Conservation (phyloP, 2,888 invertebrate species). For the Hypomecis punctinalis region DNA sequence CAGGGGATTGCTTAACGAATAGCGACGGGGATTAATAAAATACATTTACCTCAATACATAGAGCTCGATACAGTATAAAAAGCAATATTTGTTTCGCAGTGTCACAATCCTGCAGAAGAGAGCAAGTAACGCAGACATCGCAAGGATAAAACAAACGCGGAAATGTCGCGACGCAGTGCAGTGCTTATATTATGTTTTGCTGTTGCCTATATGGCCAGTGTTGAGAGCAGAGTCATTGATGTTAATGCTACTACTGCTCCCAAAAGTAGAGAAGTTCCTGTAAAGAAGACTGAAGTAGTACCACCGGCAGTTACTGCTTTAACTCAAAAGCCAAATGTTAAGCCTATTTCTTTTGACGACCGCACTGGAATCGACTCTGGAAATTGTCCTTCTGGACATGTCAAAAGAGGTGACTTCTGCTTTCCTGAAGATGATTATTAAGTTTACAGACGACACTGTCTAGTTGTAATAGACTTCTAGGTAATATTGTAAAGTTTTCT, state of each 20-base stretch:
- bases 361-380: constrained; percentile 34
- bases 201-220: constrained; percentile 16
- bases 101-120: constrained; percentile 9
- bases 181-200: constrained; percentile 19
- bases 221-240: constrained; percentile 22
- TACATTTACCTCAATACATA: constrained; percentile 11
- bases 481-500: too few relatives aligned
- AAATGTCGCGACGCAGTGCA: constrained; percentile 15
- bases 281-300: neutral
- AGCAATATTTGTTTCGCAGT: neutral
- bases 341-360: neutral
- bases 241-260: neutral
- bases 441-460: neutral
- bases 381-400: constrained; percentile 50
- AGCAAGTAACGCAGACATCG: neutral
- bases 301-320: constrained; percentile 12
- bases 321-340: constrained; percentile 14
- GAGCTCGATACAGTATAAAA: constrained; percentile 1
- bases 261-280: neutral
- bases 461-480: neutral
- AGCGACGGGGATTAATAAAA: constrained; percentile 1
- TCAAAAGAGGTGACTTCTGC: constrained; percentile 46
- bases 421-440: constrained; percentile 46
- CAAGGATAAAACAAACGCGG: neutral
- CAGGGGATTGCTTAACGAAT: constrained; percentile 1